Base-by-base conservation (phyloP, 2,113 vertebrate genomes). In the Harpagus bidentatus region DNA sequence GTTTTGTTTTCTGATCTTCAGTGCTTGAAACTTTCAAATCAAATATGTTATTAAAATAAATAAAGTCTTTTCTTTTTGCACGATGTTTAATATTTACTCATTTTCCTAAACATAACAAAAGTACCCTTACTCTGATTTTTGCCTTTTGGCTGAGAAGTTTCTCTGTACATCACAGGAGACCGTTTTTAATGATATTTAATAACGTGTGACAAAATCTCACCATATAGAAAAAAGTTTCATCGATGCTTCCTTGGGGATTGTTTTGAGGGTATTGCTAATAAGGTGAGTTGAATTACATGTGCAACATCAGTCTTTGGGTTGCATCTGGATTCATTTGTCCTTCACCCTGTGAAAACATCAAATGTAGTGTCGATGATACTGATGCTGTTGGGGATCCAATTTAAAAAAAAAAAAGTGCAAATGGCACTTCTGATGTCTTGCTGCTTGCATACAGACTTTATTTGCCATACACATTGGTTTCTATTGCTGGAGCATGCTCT, bases 401-500 rank as follows among this genome's bases (percentile, higher is more conserved):
- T 61, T 19, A 8, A n/a, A 48, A 79, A 53, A 55, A 29, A 18
- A n/a, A 13, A 19, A 6, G 36, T 10, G 20, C 28, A 55, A 13
- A 28, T 25, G 47, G 22, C 42, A 29, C 22, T 69, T 87, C 10
- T 43, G 63, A 84, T 50, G 21, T 84, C 19, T 74, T 13, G 4
- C 36, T 58, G 48, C n/a, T 73, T 47, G 26, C 29, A 10, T 22
- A 19, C 3, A 61, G 4, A 36, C 61, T 56, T 31, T 69, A 16
- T 50, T 69, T 86, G 71, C n/a, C 12, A 2, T 31, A 7, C 20
- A 42, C 17, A 0, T 34, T 72, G 40, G 16, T 58, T 81, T 66
- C 9, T 50, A 0, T 40, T 47, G 15, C 34, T 87, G 45, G 53
- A 87, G 28, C 8, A 12, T 0, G 0, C n/a, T 53, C 52, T 36